A percentile compares a stretch with the other conserved stretches of the same genome.
These are phyloP conservation scores for Mionectes macconnelli DNA, from an alignment of 2,113 vertebrate species.

Conservation along the genomic window DNA sequence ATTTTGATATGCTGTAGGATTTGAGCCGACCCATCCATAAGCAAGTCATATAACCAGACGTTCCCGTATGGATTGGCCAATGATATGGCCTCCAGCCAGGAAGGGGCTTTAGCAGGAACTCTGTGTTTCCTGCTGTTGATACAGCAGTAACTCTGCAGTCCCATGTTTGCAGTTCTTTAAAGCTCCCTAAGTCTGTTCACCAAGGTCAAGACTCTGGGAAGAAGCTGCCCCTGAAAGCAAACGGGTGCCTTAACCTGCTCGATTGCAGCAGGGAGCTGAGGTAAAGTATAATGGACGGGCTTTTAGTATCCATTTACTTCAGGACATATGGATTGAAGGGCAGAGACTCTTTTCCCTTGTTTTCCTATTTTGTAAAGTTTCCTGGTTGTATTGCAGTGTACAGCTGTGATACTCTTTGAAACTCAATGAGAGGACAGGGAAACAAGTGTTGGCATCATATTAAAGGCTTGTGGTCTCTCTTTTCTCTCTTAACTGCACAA, in stretches of 20 bases:
- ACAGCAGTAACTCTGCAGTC: not conserved
- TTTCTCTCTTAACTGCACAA: not conserved
- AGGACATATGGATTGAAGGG: not conserved
- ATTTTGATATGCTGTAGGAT: not conserved
- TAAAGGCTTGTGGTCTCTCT: not conserved
- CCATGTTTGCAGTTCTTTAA: not conserved
- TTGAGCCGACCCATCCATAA: not conserved
- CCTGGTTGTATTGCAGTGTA: not conserved
- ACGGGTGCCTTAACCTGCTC: not conserved
- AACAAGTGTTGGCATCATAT: not conserved
- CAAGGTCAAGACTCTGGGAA: not conserved
- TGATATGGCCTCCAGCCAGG: slow-evolving; percentile 30
- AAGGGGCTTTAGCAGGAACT: slow-evolving; percentile 35
- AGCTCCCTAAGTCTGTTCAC: not conserved
- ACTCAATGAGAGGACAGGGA: not conserved
- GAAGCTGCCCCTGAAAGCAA: not conserved
- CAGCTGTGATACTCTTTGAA: not conserved
- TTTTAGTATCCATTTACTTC: slow-evolving; percentile 18
- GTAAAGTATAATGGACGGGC: not conserved
- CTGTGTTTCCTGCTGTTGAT: slow-evolving; percentile 1
- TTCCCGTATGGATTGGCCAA: not conserved
- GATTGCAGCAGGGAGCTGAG: not conserved
- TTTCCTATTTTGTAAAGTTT: not conserved
- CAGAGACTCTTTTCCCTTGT: not conserved
- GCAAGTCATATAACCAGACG: not conserved